phyloP scores from a whole-genome alignment of 2,888 invertebrate species.

The Bedellia somnulentella region DNA sequence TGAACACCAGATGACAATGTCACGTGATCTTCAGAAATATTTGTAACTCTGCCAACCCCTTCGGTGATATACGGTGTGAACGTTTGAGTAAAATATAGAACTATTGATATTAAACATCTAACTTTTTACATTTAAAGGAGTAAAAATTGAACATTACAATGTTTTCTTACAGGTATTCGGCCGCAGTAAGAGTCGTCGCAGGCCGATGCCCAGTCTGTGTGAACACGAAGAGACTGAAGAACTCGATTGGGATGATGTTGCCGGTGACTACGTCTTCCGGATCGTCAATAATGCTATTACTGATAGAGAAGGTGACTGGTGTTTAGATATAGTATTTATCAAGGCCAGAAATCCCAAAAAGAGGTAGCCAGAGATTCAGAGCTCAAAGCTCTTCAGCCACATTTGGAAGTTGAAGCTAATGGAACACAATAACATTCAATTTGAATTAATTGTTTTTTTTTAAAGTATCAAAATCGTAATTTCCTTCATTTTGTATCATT shows the following conservation, averaged over 20 bases:
- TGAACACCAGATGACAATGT: too few relatives aligned
- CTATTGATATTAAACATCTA: too few relatives aligned
- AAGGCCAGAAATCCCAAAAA: too few relatives aligned
- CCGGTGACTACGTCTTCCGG: slow-evolving; percentile 86
- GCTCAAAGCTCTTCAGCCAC: not conserved
- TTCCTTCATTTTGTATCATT: too few relatives aligned
- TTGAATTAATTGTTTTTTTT: not conserved
- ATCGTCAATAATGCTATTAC: slow-evolving; percentile 75
- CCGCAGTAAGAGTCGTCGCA: slow-evolving; percentile 58
- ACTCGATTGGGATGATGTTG: slow-evolving; percentile 56
- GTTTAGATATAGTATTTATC: too few relatives aligned
- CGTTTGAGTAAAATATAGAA: too few relatives aligned
- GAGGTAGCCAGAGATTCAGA: not conserved
- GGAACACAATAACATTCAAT: not conserved
- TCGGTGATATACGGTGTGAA: too few relatives aligned
- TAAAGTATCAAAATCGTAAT: too few relatives aligned
- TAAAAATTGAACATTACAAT: too few relatives aligned
- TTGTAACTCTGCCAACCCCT: too few relatives aligned
- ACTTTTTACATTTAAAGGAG: too few relatives aligned
- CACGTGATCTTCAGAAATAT: too few relatives aligned
- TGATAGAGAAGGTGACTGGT: slow-evolving; percentile 72
- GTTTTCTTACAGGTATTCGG: slow-evolving; percentile 42
- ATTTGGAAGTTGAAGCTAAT: not conserved
- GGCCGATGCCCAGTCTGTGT: slow-evolving; percentile 67
- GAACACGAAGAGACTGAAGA: slow-evolving; percentile 61